Evolutionary conservation across 2,113 vertebrate species (phyloP).

Genomic region (Percopsis transmontana): DNA sequence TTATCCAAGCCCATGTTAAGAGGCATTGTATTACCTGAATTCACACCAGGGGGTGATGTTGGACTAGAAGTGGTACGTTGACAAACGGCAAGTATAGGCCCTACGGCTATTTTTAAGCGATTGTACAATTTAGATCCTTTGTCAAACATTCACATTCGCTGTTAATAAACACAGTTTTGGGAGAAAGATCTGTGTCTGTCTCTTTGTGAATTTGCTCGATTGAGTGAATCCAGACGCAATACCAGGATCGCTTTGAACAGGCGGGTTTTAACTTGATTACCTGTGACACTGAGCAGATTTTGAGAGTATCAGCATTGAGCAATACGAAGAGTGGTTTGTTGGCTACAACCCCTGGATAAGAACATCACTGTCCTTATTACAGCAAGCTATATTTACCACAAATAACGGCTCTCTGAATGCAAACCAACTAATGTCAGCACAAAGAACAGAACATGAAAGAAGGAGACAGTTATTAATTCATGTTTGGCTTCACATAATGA

Average conservation of each 20-base stretch:
- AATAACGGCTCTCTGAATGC: slow-evolving; percentile 34
- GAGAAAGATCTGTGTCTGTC: slow-evolving; percentile 3
- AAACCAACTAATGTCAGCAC: slow-evolving; percentile 36
- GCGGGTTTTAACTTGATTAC: slow-evolving; percentile 41
- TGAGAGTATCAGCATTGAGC: slow-evolving; percentile 25
- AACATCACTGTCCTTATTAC: background rate
- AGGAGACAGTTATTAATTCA: slow-evolving; percentile 21
- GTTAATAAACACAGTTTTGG: background rate
- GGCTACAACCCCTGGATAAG: slow-evolving; percentile 6
- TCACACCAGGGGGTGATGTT: slow-evolving; percentile 44
- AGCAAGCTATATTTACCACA: background rate
- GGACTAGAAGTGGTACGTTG: background rate
- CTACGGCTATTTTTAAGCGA: background rate
- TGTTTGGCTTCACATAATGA: background rate
- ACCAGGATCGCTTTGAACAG: slow-evolving; percentile 15
- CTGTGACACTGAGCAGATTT: slow-evolving; percentile 31
- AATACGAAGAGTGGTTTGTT: slow-evolving; percentile 11
- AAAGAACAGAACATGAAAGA: slow-evolving; percentile 12
- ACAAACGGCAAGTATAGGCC: background rate
- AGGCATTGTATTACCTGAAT: background rate
- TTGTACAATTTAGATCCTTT: background rate
- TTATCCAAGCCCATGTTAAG: background rate
- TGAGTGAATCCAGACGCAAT: slow-evolving; percentile 24
- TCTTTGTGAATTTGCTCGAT: background rate
- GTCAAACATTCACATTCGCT: background rate